These are phyloP conservation scores for Piaya cayana DNA, from an alignment of 2,113 vertebrate species.

Conservation along the genomic window DNA sequence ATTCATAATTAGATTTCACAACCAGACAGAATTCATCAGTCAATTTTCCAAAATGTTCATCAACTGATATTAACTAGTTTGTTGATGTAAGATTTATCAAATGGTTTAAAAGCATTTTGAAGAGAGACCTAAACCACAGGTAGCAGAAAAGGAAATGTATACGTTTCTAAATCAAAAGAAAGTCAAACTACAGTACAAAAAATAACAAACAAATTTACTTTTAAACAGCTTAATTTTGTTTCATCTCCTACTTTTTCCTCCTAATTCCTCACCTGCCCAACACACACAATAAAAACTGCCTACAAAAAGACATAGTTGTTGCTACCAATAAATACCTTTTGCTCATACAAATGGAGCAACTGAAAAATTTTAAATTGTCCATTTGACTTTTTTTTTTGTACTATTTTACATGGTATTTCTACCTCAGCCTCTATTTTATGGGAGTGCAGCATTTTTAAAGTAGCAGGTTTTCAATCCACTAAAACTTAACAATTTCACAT, in stretches of 20 bases:
- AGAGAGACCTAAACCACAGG: neutral
- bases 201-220: neutral
- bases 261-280: neutral
- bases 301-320: neutral
- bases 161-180: neutral
- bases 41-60: neutral
- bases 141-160: neutral
- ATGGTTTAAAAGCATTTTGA: neutral
- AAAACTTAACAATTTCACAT: neutral
- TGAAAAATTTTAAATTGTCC: neutral
- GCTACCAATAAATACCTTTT: neutral
- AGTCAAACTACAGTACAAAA: neutral
- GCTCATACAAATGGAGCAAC: neutral
- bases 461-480: neutral
- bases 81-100: neutral
- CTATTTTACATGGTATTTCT: neutral
- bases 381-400: neutral
- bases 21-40: neutral
- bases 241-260: neutral
- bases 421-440: neutral
- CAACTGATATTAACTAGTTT: neutral
- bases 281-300: neutral
- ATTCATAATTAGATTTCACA: neutral
- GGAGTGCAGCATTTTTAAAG: neutral
- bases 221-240: neutral